phyloP scores from a whole-genome alignment of 2,888 invertebrate species.

The Drosophila fungiperda region DNA sequence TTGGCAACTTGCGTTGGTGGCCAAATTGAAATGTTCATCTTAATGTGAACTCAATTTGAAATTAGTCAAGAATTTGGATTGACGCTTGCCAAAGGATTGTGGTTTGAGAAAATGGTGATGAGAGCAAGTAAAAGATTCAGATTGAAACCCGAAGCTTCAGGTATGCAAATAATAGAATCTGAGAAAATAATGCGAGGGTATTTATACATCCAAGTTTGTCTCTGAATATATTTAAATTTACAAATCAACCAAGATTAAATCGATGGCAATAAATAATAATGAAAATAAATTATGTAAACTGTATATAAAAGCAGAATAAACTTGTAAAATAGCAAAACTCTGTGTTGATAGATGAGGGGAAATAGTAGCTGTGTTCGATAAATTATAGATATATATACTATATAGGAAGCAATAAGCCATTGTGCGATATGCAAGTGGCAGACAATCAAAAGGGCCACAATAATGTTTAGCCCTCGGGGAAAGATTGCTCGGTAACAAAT shows the following conservation, averaged over 20 bases:
- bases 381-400: neutral
- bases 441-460: conserved; percentile 36
- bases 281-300: neutral
- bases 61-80: conserved; percentile 54
- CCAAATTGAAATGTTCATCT: conserved; percentile 55
- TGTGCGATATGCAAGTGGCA: conserved; percentile 33
- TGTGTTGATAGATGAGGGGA: neutral
- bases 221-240: neutral
- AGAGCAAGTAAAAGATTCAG: neutral
- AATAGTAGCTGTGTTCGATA: neutral
- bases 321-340: neutral
- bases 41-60: conserved; percentile 61
- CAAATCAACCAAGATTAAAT: neutral
- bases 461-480: conserved; percentile 24
- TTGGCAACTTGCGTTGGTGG: conserved; percentile 12
- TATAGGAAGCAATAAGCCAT: conserved; percentile 8
- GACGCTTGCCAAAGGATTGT: conserved; percentile 1
- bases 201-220: neutral
- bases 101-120: neutral
- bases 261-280: neutral
- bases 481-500: conserved; percentile 23
- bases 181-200: neutral
- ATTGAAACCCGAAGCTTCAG: neutral
- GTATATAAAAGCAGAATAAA: neutral
- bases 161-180: neutral